These are phyloP conservation scores for Palaemon carinicauda DNA, from an alignment of 1,140 invertebrate species.

Conservation along the genomic window DNA sequence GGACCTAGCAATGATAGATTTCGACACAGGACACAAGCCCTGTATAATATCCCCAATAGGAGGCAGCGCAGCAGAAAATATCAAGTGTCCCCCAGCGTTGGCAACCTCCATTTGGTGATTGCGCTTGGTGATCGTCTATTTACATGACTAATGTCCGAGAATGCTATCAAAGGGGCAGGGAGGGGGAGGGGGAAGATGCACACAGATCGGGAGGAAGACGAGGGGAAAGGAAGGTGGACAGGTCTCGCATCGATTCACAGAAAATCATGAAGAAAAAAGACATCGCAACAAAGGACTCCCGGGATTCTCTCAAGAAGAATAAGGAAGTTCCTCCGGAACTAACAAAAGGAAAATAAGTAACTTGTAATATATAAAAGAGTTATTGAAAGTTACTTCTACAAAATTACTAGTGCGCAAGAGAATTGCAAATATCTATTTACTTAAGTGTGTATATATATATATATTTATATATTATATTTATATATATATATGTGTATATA, in stretches of 20 bases:
- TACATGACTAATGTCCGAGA: slow-evolving; percentile 9
- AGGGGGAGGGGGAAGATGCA: background rate
- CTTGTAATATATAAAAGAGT: background rate
- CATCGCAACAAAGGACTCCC: no score
- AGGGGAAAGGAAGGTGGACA: no score
- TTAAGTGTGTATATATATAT: background rate
- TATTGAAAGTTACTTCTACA: no score
- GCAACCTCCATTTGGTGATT: slow-evolving; percentile 24
- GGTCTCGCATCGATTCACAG: no score
- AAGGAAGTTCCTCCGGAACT: no score
- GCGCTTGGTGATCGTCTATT: slow-evolving; percentile 9
- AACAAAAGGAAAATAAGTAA: no score
- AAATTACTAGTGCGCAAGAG: background rate
- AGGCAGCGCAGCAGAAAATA: slow-evolving; percentile 12
- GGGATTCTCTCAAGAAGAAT: no score
- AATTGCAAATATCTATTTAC: background rate
- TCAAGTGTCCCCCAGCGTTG: background rate
- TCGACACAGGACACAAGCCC: background rate
- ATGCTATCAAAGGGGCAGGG: background rate
- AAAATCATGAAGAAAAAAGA: no score
- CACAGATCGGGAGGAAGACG: no score
- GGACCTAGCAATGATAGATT: background rate
- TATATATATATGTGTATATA: background rate
- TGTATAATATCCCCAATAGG: background rate
- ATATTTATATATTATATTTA: background rate